phyloP scores from a whole-genome alignment of 2,888 invertebrate species.

The Coenonympha glycerion region DNA sequence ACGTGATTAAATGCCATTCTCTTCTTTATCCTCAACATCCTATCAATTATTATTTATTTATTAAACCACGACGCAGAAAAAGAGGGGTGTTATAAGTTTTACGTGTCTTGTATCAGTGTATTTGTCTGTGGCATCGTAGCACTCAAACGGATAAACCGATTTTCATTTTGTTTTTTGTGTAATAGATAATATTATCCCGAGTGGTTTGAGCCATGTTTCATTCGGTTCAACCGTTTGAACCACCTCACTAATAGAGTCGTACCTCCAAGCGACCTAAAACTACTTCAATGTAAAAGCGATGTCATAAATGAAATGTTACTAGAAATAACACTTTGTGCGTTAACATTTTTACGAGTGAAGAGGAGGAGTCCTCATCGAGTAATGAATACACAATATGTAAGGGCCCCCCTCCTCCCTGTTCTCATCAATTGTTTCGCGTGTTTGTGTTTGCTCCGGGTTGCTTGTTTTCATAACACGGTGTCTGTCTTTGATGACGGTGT shows the following conservation, averaged over 20 bases:
- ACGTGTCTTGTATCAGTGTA: no score
- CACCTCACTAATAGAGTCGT: no score
- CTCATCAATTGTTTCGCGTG: slow-evolving; percentile 70
- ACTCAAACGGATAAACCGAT: no score
- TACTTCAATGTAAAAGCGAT: background rate
- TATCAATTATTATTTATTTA: no score
- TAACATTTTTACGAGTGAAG: slow-evolving; percentile 46
- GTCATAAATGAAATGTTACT: background rate
- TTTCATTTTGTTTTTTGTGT: no score
- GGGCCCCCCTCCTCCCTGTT: slow-evolving; percentile 40
- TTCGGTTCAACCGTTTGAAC: no score
- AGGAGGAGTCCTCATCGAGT: slow-evolving; percentile 52
- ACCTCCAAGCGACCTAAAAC: no score
- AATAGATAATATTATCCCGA: no score
- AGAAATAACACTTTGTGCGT: slow-evolving; percentile 13
- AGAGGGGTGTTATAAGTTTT: no score
- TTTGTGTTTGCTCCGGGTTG: slow-evolving; percentile 68
- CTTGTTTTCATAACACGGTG: slow-evolving; percentile 73
- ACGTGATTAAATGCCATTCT: background rate
- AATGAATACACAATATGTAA: slow-evolving; percentile 46
- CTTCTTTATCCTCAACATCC: background rate
- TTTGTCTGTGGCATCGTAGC: no score
- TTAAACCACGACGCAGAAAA: no score
- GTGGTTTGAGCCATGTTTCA: no score
- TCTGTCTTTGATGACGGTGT: slow-evolving; percentile 68